Conservation (phyloP, 2,113 vertebrate genomes). For the Oreochromis aureus region DNA sequence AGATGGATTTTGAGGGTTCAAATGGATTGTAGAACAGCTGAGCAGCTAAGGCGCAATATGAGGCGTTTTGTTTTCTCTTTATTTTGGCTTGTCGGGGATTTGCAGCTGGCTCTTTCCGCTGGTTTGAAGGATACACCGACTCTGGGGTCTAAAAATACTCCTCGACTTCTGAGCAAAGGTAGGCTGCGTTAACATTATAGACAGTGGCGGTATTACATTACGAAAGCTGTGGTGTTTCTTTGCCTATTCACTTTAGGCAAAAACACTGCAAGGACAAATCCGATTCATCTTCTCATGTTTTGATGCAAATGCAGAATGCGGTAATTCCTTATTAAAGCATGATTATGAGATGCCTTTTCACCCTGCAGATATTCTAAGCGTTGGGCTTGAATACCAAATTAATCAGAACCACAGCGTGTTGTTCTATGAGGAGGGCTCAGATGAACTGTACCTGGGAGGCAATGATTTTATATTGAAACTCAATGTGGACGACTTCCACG, state of each 20-base stretch:
- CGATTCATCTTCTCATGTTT: background rate
- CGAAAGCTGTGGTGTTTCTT: background rate
- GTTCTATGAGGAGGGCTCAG: slow-evolving; percentile 25
- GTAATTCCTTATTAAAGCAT: background rate
- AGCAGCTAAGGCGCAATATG: slow-evolving; percentile 3
- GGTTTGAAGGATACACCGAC: slow-evolving; percentile 3
- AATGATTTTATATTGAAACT: slow-evolving; percentile 46
- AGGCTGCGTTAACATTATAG: background rate
- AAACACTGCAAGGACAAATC: background rate
- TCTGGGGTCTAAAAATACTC: slow-evolving; percentile 10
- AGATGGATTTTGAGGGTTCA: background rate
- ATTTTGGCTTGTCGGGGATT: background rate
- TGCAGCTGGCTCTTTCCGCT: background rate
- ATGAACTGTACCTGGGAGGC: slow-evolving; percentile 56
- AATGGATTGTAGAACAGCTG: background rate
- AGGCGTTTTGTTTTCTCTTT: background rate
- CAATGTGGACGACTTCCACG: background rate
- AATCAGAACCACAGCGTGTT: slow-evolving; percentile 53
- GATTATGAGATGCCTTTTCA: background rate
- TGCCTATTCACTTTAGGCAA: background rate
- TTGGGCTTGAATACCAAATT: background rate
- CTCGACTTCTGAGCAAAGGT: slow-evolving; percentile 63
- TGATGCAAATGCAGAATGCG: background rate
- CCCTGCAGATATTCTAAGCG: slow-evolving; percentile 10
- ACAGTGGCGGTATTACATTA: background rate